Evolutionary conservation across 2,888 invertebrate genomes (phyloP).

Genomic region (Melanchra persicariae): DNA sequence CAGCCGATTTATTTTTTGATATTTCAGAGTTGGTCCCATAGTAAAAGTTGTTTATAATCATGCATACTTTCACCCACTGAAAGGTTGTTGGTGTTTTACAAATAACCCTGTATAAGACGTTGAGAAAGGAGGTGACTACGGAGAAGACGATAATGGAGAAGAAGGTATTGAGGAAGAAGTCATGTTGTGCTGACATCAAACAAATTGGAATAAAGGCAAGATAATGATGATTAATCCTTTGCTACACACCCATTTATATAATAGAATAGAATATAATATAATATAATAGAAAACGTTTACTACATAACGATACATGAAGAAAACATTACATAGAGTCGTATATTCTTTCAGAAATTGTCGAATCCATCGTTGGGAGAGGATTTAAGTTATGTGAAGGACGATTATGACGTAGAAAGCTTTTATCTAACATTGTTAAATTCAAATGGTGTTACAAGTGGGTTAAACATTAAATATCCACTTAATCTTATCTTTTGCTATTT

Average conservation of each 20-base stretch:
- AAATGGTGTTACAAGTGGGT: conserved; percentile 34
- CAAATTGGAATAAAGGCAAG: neutral
- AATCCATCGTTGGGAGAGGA: neutral
- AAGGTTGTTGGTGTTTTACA: too few species aligned
- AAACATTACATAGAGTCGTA: too few species aligned
- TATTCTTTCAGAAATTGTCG: neutral
- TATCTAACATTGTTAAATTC: neutral
- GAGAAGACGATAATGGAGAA: neutral
- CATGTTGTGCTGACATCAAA: neutral
- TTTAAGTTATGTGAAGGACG: neutral
- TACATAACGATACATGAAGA: too few species aligned
- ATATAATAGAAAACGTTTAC: too few species aligned
- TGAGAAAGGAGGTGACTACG: too few species aligned
- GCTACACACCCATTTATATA: too few species aligned
- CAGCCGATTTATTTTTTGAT: too few species aligned
- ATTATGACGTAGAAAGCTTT: conserved; percentile 17
- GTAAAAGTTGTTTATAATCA: too few species aligned
- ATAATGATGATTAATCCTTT: neutral
- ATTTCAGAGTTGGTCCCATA: too few species aligned
- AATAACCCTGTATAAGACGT: too few species aligned
- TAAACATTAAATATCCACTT: conserved; percentile 31
- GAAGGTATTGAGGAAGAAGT: neutral
- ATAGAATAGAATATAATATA: too few species aligned
- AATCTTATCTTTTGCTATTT: conserved; percentile 39
- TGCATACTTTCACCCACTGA: too few species aligned